These are phyloP conservation scores for Sarcophaga caerulescens DNA, from an alignment of 2,888 invertebrate species.

Conservation along the genomic window DNA sequence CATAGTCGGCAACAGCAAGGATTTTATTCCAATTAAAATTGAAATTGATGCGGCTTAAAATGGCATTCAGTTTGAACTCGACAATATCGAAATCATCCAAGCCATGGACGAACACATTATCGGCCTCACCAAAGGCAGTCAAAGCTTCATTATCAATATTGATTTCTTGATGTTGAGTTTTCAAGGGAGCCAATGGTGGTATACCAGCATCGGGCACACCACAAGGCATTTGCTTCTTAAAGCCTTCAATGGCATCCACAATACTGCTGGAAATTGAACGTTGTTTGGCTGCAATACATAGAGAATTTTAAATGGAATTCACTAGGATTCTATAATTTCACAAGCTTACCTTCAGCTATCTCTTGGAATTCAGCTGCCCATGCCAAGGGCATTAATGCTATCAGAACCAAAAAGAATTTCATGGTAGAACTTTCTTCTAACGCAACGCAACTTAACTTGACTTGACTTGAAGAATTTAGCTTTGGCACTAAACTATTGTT, in stretches of 20 bases:
- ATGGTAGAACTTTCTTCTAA: slow-evolving; percentile 48
- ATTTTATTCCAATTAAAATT: slow-evolving; percentile 72
- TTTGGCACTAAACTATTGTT: slow-evolving; percentile 51
- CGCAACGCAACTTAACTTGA: background rate
- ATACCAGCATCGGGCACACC: slow-evolving; percentile 74
- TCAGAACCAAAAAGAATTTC: slow-evolving; percentile 70
- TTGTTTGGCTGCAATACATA: slow-evolving; percentile 64
- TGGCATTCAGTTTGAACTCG: slow-evolving; percentile 66
- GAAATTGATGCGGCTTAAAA: slow-evolving; percentile 71
- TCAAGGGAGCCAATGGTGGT: slow-evolving; percentile 75
- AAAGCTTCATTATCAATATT: slow-evolving; percentile 65
- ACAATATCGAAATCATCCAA: slow-evolving; percentile 74
- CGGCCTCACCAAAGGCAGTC: slow-evolving; percentile 69
- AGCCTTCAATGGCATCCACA: slow-evolving; percentile 70
- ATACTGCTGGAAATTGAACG: slow-evolving; percentile 72
- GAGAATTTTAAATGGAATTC: background rate
- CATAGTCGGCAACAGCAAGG: slow-evolving; percentile 72
- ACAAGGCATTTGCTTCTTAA: slow-evolving; percentile 72
- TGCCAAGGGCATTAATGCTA: slow-evolving; percentile 66
- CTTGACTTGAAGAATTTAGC: slow-evolving; percentile 24
- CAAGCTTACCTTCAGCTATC: slow-evolving; percentile 55
- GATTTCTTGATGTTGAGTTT: slow-evolving; percentile 69
- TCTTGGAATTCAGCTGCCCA: slow-evolving; percentile 50
- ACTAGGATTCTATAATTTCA: background rate
- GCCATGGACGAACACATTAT: slow-evolving; percentile 71